phyloP scores from a whole-genome alignment of 2,797 vertebrate genomes.

The Malacoraja senta region DNA sequence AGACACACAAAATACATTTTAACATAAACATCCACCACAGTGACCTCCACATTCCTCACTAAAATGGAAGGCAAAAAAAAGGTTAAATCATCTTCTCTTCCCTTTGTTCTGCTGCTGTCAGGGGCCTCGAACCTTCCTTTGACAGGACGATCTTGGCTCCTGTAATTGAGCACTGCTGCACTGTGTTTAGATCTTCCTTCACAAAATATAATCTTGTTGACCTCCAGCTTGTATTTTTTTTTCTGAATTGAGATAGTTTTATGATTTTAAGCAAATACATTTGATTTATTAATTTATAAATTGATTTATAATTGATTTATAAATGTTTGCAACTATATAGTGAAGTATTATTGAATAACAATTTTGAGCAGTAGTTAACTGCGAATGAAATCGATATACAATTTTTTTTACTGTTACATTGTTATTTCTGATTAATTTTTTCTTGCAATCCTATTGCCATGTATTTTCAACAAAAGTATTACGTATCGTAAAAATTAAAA shows the following conservation, averaged over 20 bases:
- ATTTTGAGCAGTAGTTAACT: neutral
- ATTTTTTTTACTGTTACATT: neutral
- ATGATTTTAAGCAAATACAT: neutral
- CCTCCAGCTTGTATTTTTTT: neutral
- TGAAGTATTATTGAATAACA: neutral
- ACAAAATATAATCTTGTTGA: neutral
- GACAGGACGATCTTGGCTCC: no score
- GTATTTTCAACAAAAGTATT: neutral
- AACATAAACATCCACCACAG: no score
- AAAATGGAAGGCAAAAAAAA: no score
- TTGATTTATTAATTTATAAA: no score
- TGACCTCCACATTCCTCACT: no score
- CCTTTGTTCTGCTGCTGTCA: no score
- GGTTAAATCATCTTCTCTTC: no score
- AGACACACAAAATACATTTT: no score
- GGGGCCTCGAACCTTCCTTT: no score
- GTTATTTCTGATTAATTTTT: neutral
- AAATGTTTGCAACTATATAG: no score
- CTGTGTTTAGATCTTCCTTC: neutral
- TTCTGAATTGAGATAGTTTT: neutral
- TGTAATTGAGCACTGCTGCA: neutral
- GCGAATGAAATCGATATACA: neutral
- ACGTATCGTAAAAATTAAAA: neutral
- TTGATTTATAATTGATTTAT: neutral
- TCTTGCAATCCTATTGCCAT: neutral